Evolutionary conservation across 92 coral and sea anemone genomes (phyloP).

Genomic region (Pocillopora grandis): DNA sequence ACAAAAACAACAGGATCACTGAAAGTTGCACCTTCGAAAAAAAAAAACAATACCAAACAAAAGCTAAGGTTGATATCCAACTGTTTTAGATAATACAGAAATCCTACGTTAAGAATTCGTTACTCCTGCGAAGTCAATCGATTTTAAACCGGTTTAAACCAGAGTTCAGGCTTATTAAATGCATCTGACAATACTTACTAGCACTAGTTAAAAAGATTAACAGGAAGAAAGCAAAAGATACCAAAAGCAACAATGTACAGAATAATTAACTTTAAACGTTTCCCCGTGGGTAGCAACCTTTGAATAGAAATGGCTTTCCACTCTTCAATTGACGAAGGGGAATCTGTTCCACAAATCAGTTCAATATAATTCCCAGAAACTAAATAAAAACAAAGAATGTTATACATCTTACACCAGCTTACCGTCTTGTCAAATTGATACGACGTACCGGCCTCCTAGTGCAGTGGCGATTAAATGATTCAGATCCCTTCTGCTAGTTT

Average conservation of each 20-base stretch:
- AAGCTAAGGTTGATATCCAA: background rate
- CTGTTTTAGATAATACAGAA: conserved; percentile 2
- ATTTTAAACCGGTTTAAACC: background rate
- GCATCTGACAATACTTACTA: background rate
- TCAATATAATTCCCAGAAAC: background rate
- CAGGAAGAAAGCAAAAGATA: background rate
- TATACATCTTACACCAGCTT: background rate
- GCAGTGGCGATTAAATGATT: background rate
- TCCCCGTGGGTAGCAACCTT: background rate
- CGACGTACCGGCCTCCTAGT: no score
- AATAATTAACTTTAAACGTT: background rate
- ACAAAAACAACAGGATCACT: no score
- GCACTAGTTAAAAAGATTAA: background rate
- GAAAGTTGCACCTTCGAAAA: background rate
- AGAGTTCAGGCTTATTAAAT: background rate
- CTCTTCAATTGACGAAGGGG: background rate
- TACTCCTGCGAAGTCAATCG: background rate
- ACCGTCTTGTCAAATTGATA: background rate
- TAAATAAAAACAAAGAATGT: background rate
- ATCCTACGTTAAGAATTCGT: background rate
- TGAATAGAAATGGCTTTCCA: background rate
- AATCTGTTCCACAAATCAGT: background rate
- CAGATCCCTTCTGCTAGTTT: background rate
- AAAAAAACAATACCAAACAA: conserved; percentile 4
- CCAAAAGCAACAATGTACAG: background rate